Evolutionary conservation across 2,888 invertebrate species (phyloP).

Genomic region (Nipponacmea schrenckii): DNA sequence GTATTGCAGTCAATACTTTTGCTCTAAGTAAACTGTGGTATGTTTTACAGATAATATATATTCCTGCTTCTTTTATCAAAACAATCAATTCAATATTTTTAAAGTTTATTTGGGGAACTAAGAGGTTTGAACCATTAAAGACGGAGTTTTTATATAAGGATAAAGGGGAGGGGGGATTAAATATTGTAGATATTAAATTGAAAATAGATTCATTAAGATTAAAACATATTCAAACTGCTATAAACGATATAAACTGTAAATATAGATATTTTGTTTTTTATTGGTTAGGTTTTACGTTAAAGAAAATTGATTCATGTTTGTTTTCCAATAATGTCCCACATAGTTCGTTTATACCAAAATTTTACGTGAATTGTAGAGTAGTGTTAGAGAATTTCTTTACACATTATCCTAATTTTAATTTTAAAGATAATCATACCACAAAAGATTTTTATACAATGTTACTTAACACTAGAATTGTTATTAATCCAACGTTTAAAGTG

Average conservation of each 20-base stretch:
- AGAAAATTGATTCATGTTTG: not conserved
- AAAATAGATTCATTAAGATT: conserved; percentile 12
- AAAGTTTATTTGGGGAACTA: conserved; percentile 9
- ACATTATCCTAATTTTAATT: not conserved
- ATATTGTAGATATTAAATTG: conserved; percentile 9
- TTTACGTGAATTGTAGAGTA: not conserved
- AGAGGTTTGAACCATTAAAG: conserved; percentile 12
- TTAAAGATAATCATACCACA: not conserved
- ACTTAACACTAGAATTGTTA: too few relatives aligned
- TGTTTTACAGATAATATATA: not conserved
- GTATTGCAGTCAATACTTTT: conserved; percentile 13
- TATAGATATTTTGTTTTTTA: too few relatives aligned
- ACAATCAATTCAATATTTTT: conserved; percentile 4
- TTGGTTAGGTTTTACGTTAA: too few relatives aligned
- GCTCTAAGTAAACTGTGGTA: conserved; percentile 17
- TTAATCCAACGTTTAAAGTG: too few relatives aligned
- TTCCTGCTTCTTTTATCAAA: conserved; percentile 8
- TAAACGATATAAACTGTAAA: too few relatives aligned
- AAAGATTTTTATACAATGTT: not conserved
- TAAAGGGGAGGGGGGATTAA: conserved; percentile 5
- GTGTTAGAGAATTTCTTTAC: not conserved
- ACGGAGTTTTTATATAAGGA: not conserved
- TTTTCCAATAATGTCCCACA: not conserved
- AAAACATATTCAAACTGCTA: conserved; percentile 16
- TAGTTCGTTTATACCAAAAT: not conserved